phyloP scores from a whole-genome alignment of 2,797 vertebrate genomes.

The Cygnus olor region DNA sequence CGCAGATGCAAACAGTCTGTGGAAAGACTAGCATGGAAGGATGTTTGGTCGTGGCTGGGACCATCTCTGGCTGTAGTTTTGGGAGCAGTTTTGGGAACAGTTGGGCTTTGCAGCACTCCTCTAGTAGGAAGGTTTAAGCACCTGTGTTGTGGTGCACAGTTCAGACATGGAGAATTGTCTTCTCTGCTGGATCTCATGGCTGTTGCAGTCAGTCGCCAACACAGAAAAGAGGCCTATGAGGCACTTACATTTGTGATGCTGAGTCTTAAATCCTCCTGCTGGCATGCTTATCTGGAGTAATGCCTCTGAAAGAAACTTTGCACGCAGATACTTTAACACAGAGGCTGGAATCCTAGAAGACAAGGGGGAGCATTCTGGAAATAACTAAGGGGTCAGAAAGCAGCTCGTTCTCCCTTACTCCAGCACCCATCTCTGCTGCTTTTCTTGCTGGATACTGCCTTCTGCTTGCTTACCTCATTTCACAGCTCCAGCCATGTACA shows the following conservation, averaged over 20 bases:
- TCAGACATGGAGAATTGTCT: background rate
- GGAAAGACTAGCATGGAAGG: background rate
- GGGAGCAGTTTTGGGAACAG: background rate
- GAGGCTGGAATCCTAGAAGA: background rate
- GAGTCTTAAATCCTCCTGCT: background rate
- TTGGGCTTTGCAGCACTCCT: background rate
- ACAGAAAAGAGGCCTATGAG: background rate
- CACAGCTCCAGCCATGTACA: background rate
- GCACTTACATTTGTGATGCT: background rate
- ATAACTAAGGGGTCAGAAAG: background rate
- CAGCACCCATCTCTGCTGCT: background rate
- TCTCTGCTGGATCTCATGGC: accelerated
- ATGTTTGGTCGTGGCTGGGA: background rate
- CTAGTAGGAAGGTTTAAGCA: background rate
- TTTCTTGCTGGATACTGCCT: background rate
- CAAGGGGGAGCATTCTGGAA: background rate
- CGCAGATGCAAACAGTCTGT: too few species aligned
- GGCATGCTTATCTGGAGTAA: background rate
- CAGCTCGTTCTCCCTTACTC: background rate
- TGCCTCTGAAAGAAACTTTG: background rate
- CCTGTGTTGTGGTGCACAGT: accelerated
- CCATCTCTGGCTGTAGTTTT: background rate
- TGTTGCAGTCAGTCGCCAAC: accelerated
- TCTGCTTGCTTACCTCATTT: background rate
- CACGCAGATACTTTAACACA: background rate